Conservation (phyloP, 1,140 invertebrate genomes). For the Brachionus calyciflorus region DNA sequence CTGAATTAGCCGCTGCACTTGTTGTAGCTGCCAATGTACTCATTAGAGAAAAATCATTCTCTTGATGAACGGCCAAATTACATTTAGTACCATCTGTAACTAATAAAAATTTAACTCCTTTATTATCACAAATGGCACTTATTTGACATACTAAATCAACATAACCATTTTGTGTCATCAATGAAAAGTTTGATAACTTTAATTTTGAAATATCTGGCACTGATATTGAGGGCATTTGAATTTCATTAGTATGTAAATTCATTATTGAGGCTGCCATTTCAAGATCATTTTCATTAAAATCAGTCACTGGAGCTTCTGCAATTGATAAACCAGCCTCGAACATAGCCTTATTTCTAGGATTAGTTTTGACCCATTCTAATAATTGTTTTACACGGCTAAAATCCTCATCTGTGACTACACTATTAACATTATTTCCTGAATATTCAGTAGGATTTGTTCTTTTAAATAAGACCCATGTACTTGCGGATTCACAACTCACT, state of each 20-base stretch:
- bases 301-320: not conserved
- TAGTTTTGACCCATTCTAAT: not conserved
- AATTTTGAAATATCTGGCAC: not conserved
- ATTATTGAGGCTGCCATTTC: not conserved
- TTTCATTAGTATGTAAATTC: not conserved
- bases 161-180: not conserved
- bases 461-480: conserved; percentile 8
- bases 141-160: conserved; percentile 6
- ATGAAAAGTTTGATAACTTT: not conserved
- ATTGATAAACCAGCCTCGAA: not conserved
- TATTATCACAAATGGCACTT: not conserved
- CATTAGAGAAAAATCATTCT: not conserved
- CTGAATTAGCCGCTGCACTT: not conserved
- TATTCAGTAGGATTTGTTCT: not conserved
- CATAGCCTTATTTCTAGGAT: not conserved
- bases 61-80: not conserved
- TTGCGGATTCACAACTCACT: not conserved
- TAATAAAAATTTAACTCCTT: conserved; percentile 9
- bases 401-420: not conserved
- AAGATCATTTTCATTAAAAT: not conserved
- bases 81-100: not conserved
- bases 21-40: not conserved
- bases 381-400: not conserved
- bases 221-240: not conserved
- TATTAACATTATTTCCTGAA: not conserved